Conservation (phyloP, 2,113 vertebrate species). For the Dryoscopus gambensis region DNA sequence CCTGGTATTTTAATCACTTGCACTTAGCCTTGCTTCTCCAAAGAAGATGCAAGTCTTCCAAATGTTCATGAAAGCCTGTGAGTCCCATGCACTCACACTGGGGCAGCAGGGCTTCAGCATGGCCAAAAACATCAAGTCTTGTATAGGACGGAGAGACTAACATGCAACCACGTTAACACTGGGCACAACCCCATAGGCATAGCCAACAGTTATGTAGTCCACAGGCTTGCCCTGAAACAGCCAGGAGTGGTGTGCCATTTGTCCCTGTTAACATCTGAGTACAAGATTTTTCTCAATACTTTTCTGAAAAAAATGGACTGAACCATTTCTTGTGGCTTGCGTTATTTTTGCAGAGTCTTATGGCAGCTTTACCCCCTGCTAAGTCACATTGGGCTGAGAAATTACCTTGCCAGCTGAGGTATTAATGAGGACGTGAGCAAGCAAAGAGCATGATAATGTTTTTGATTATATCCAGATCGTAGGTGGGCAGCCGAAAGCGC, state of each 20-base stretch:
- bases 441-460: background rate
- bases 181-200: background rate
- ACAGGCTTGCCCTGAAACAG: background rate
- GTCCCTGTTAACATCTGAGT: background rate
- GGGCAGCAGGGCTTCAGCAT: background rate
- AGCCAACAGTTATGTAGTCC: background rate
- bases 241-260: background rate
- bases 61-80: background rate
- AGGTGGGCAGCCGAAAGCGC: background rate
- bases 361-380: background rate
- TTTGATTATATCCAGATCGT: conserved; percentile 11
- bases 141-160: rapidly evolving
- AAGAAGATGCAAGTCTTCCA: background rate
- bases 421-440: conserved; percentile 49
- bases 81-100: background rate
- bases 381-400: conserved; percentile 19
- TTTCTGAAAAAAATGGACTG: background rate
- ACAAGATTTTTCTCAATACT: background rate
- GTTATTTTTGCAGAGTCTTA: background rate
- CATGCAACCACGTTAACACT: background rate
- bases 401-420: conserved; percentile 30
- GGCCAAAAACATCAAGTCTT: background rate
- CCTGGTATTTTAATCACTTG: background rate
- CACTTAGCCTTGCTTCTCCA: background rate
- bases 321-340: background rate